Evolutionary conservation across 2,113 vertebrate genomes (phyloP).

Genomic region (Kryptolebias marmoratus): DNA sequence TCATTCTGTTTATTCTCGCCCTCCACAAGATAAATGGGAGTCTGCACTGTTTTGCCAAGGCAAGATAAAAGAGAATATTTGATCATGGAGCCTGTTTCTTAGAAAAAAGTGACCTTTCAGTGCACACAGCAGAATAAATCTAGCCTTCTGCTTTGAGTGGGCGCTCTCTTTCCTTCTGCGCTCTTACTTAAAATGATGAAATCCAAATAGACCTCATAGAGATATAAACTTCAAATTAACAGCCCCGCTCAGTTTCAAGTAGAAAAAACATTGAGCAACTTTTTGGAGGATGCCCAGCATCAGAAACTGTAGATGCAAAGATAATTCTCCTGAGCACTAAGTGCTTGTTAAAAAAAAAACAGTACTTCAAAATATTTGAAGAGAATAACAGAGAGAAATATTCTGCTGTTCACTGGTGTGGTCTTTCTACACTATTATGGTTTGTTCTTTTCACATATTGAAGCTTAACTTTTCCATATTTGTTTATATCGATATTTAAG

Average conservation of each 20-base stretch:
- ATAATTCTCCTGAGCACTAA: slow-evolving; percentile 41
- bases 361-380: slow-evolving; percentile 30
- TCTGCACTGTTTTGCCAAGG: slow-evolving; percentile 42
- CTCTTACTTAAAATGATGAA: slow-evolving; percentile 44
- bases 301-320: slow-evolving; percentile 32
- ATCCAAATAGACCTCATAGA: slow-evolving; percentile 51
- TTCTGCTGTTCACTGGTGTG: slow-evolving; percentile 8
- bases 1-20: slow-evolving; percentile 37
- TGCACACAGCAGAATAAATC: slow-evolving; percentile 22
- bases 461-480: not conserved
- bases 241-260: slow-evolving; percentile 37
- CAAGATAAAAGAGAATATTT: slow-evolving; percentile 40
- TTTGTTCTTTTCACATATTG: not conserved
- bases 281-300: slow-evolving; percentile 33
- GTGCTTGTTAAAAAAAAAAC: slow-evolving; percentile 50
- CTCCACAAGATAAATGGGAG: slow-evolving; percentile 58
- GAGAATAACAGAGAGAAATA: slow-evolving; percentile 25
- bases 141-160: slow-evolving; percentile 24
- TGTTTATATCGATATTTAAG: no score
- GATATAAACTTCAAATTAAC: slow-evolving; percentile 46
- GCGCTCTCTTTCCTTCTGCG: slow-evolving; percentile 29
- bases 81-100: slow-evolving; percentile 17
- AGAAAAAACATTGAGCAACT: slow-evolving; percentile 23
- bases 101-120: not conserved
- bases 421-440: slow-evolving; percentile 2